Base-by-base conservation (phyloP, 2,888 invertebrate species). In the Eucera pruinosa region DNA sequence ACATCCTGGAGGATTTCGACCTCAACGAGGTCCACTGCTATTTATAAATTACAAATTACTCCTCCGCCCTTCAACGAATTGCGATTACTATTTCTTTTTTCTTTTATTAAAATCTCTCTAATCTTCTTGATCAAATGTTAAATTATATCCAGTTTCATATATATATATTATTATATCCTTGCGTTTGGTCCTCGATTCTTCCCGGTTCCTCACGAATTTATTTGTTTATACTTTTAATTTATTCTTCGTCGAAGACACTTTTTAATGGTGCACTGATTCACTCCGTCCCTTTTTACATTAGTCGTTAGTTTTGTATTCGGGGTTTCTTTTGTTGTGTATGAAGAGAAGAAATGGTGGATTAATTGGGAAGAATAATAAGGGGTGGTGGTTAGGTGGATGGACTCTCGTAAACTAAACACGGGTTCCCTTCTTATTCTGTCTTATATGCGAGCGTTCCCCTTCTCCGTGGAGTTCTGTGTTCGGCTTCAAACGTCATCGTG, bases 381-480 rank as follows among this genome's bases (percentile, higher is more conserved):
- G 68, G 62, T 58, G 67, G 64, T 47, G 52, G 52, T 71, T 76
- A 55, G 72, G 69, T 57, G 54, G 78, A 61, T 77, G 86, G 87
- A 89, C 88, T 89, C 84, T 86, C 86, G 89, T 90, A 89, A 90
- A 92, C 92, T 92, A 91, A 91, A 89, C 90, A 88, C 90, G 83
- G 88, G 84, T 84, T 89, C 88, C 89, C 86, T 87, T 90, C 90
- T 90, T 90, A 90, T 90, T 90, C 91, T 86, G 86, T 89, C 91
- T 92, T 92, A 91, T 92, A 92, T 90, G 89, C 88, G 85, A 84
- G 83, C 78, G 79, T 80, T 55, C 91, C 92, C 92, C 91, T 90
- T 87, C 91, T 88, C 90, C 82, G 11, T 74, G 72, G 80, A 68
- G 83, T 81, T 81, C 80, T 72, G 78, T 72, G 60, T 48, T 83